Base-by-base conservation (phyloP, 2,888 invertebrate species). In the Lepidonotus clava region DNA sequence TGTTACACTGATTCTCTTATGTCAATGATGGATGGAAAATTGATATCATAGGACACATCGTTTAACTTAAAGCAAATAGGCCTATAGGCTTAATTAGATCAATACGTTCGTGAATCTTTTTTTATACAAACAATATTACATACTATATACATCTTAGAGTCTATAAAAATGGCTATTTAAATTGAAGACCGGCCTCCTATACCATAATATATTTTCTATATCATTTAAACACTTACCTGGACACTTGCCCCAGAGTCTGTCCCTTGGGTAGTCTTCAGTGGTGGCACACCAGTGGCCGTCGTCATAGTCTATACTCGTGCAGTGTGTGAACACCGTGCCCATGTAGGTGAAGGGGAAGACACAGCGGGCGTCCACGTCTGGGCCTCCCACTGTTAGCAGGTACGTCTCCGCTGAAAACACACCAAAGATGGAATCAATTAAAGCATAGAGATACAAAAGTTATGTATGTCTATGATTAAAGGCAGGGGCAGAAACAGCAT, bases 271-370 rank as follows among this genome's bases (percentile, higher is more conserved):
- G 36, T 67, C 28, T 18, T 28, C 36, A 28, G 67, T 28, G 67
- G 67, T 67, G 36, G 67, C 67, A 36, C 67, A 67, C 67, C 67
- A 67, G 67, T 67, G 18, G 1, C 67, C 32, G 14, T 28, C 14
- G 32, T 18, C 2, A 28, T 67, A 67, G 24, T 28, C 36, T 1
- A 28, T 67, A 14, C 18, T 67, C 4, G 67, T 67, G 14, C 67
- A 67, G 18, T 67, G 36, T n/a, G n/a, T 4, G 67, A 67, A 67
- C 36, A 5, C 36, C 1, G 67, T 67, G 67, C 28, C 36, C 67
- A 28, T n/a, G 36, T 67, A 67, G 67, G 32, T 67, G 67, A 67
- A 67, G 8, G 67, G 67, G 67, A 67, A 67, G 2, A 67, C 36
- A 67, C 67, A 67, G 4, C 18, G 32, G 6, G 32, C 4, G 1